Evolutionary conservation across 1,140 invertebrate genomes (phyloP).

Genomic region (Aphelenchoides fujianensis): DNA sequence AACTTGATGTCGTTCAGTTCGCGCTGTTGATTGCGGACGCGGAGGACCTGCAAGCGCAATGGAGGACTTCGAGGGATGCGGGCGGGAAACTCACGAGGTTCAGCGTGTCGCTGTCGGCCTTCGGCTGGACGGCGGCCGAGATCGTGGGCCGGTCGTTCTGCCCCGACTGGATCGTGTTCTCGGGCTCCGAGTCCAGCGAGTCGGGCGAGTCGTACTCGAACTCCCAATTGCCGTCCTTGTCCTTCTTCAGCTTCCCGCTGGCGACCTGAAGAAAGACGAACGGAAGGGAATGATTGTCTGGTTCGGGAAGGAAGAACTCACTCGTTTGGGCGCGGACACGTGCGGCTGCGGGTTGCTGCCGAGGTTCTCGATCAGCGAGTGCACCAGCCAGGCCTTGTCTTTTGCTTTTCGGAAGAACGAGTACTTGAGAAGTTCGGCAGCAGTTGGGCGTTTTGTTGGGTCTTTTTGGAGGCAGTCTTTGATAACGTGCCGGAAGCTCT

Average conservation of each 20-base stretch:
- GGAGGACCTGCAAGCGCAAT: conserved; percentile 50
- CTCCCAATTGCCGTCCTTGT: conserved; percentile 62
- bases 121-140: conserved; percentile 15
- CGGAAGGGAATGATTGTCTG: neutral
- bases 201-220: conserved; percentile 59
- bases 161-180: conserved; percentile 25
- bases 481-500: conserved; percentile 90
- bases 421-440: conserved; percentile 94
- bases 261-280: conserved; percentile 55
- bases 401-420: conserved; percentile 99
- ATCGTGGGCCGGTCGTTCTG: neutral
- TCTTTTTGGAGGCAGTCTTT: conserved; percentile 90
- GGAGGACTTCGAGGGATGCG: neutral
- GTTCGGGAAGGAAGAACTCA: conserved; percentile 17
- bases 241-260: conserved; percentile 60
- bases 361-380: conserved; percentile 73
- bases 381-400: conserved; percentile 87
- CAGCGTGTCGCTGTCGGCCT: conserved; percentile 36
- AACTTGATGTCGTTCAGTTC: conserved; percentile 97
- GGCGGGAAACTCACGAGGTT: conserved; percentile 57
- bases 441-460: conserved; percentile 85
- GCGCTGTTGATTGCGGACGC: conserved; percentile 75
- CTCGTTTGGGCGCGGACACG: conserved; percentile 51
- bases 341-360: conserved; percentile 41
- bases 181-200: conserved; percentile 37